These are phyloP conservation scores for Chromoteleia sp. DNA, from an alignment of 2,888 invertebrate genomes.

Conservation along the genomic window DNA sequence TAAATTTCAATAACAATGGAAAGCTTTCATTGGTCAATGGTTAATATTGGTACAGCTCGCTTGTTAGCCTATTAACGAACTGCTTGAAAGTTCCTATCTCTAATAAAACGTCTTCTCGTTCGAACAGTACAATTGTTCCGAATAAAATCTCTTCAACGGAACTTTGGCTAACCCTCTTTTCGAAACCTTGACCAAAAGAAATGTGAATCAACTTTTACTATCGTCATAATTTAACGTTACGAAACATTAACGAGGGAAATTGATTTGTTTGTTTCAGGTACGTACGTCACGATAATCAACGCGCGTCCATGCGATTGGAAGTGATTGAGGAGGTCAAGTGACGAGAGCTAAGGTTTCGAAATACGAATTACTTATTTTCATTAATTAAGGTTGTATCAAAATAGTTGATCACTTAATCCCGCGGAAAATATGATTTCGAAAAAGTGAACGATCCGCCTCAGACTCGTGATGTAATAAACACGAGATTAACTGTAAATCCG, in stretches of 20 bases:
- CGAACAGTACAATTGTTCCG: too few relatives aligned
- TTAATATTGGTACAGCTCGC: slow-evolving; percentile 25
- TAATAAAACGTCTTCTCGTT: neutral
- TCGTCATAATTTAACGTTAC: too few relatives aligned
- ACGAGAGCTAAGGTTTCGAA: neutral
- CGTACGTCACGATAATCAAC: neutral
- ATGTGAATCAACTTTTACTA: too few relatives aligned
- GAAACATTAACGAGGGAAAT: neutral
- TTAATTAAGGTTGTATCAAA: slow-evolving; percentile 3
- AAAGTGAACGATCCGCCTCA: slow-evolving; percentile 11
- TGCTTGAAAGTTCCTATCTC: neutral
- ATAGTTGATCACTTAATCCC: slow-evolving; percentile 1
- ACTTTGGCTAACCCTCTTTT: too few relatives aligned
- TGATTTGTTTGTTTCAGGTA: slow-evolving; percentile 36
- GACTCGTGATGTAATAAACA: slow-evolving; percentile 50
- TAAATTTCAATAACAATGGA: slow-evolving; percentile 24
- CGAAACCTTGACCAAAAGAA: too few relatives aligned
- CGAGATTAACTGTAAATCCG: slow-evolving; percentile 34
- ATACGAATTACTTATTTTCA: neutral
- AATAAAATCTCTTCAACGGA: neutral
- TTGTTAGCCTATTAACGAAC: neutral
- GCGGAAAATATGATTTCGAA: slow-evolving; percentile 4
- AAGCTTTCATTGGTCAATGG: slow-evolving; percentile 32
- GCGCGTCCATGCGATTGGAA: neutral
- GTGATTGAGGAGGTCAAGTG: neutral